These are phyloP conservation scores for Stomorhina lunata DNA, from an alignment of 2,888 invertebrate genomes.

Conservation along the genomic window DNA sequence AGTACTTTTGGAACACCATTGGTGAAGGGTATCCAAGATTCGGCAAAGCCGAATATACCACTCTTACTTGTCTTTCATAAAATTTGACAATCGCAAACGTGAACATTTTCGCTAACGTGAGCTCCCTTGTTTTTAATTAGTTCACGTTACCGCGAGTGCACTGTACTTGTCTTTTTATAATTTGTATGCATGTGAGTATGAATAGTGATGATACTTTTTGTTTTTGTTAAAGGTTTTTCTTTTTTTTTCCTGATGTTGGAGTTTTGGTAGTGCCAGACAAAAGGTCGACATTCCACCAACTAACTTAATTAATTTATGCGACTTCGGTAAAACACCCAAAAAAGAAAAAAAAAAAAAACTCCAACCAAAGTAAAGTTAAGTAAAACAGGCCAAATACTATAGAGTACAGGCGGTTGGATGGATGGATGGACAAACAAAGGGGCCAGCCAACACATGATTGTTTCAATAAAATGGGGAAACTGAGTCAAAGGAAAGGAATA, in stretches of 20 bases:
- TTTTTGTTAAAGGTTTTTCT: constrained; percentile 23
- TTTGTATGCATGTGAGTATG: background rate
- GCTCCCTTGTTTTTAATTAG: too few species aligned
- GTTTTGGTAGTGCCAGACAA: constrained; percentile 74
- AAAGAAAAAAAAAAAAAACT: constrained; percentile 31
- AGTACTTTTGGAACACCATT: too few species aligned
- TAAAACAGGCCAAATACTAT: constrained; percentile 9
- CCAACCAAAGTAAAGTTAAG: constrained; percentile 25
- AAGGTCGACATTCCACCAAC: constrained; percentile 76
- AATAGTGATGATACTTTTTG: constrained; percentile 16
- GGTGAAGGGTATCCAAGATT: too few species aligned
- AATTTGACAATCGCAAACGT: too few species aligned
- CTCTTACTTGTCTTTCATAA: too few species aligned
- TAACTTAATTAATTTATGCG: constrained; percentile 79
- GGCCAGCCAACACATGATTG: constrained; percentile 38
- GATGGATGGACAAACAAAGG: constrained; percentile 33
- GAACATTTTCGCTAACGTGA: too few species aligned
- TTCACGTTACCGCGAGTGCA: too few species aligned
- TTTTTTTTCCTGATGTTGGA: background rate
- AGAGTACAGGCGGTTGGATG: background rate
- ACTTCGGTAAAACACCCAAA: constrained; percentile 70
- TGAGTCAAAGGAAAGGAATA: constrained; percentile 28
- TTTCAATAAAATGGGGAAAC: background rate
- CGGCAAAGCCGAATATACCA: too few species aligned
- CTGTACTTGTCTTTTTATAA: background rate